phyloP scores from a whole-genome alignment of 2,797 vertebrate species.

The Poliocrania exsul region DNA sequence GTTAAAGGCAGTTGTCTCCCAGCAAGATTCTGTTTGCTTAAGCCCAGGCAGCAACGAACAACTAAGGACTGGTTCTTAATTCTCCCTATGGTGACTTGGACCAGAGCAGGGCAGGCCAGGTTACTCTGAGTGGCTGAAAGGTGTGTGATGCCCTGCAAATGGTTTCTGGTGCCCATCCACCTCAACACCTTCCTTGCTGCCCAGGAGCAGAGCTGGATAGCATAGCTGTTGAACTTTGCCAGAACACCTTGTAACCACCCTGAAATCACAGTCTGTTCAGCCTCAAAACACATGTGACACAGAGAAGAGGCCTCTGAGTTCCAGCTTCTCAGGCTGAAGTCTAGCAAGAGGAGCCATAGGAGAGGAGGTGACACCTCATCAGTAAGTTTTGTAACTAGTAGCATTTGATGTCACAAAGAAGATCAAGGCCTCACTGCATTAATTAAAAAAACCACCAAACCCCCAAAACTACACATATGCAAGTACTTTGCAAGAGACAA shows the following conservation, averaged over 20 bases:
- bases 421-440: neutral
- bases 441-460: neutral
- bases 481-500: neutral
- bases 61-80: neutral
- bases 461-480: neutral
- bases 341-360: neutral
- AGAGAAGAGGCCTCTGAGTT: neutral
- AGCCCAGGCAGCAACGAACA: neutral
- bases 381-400: neutral
- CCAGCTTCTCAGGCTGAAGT: neutral
- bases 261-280: neutral
- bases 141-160: neutral
- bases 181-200: neutral
- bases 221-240: fast-evolving
- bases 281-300: fast-evolving
- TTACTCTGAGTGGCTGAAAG: no score
- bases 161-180: neutral
- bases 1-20: neutral
- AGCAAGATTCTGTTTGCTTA: neutral
- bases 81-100: neutral
- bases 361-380: neutral
- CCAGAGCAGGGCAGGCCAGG: fast-evolving
- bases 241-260: neutral
- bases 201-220: neutral
- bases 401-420: neutral